Base-by-base conservation (phyloP, 2,888 invertebrate genomes). In the Andrena trimmerana region DNA sequence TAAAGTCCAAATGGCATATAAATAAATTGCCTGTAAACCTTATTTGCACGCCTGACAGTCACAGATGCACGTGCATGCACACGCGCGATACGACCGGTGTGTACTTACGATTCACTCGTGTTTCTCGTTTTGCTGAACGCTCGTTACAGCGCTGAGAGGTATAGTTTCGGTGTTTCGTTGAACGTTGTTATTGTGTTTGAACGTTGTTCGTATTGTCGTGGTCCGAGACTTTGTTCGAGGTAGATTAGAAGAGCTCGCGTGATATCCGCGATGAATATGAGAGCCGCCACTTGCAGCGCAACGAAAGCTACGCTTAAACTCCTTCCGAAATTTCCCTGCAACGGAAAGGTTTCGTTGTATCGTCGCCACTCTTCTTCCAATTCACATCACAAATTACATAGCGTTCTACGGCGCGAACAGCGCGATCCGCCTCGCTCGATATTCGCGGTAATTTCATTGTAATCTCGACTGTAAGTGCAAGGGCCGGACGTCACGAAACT, bases 261-360 rank as follows among this genome's bases (percentile, higher is more conserved):
- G 89, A 59, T 92, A 90, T 60, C 83, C 88, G 3, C 88, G 85
- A 10, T 91, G 89, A 29, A 83, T 79, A 24, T 76, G 87, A 7
- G 85, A 86, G 66, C 62, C 59, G 52, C 48, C 72, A 3, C 71
- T 78, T 36, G 84, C 75, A 36, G 88, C 78, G 69, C 93, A 93
- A 74, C 92, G 91, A 82, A 95, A 95, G 2, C 94, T 93, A 10
- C 94, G 93, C 8, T 92, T 93, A 88, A 95, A 95, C 85, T 95
- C 95, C 81, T 94, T 94, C 2, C 94, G 94, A 90, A 94, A 95
- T 91, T 95, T 95, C 6, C 94, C 95, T 95, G 92, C 6, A 92
- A 93, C 74, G 78, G 78, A 68, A 77, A 70, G 8, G 3, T 6
- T 16, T 48, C 16, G 27, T 68, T 57, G 24, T 48, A 50, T 73